Conservation (phyloP, 2,797 vertebrate genomes). For the Poeciliopsis gracilis region DNA sequence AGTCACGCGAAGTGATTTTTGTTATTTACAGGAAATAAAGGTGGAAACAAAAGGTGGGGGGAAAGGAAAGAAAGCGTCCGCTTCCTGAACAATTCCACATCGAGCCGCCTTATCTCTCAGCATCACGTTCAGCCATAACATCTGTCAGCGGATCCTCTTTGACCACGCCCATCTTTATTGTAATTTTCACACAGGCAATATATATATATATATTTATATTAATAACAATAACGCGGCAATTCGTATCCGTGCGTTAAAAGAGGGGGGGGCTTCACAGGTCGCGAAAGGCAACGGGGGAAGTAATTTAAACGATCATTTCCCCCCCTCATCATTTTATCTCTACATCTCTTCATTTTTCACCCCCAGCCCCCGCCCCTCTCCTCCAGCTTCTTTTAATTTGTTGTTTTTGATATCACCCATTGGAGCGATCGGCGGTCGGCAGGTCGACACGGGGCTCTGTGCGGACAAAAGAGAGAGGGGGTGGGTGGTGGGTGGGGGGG, state of each 20-base stretch:
- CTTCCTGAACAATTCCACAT: slow-evolving; percentile 72
- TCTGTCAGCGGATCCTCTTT: slow-evolving; percentile 73
- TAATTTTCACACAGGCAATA: slow-evolving; percentile 49
- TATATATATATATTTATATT: not conserved
- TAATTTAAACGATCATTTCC: not conserved
- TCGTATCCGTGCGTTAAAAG: slow-evolving; percentile 38
- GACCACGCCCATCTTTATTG: slow-evolving; percentile 84
- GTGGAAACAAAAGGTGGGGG: not conserved
- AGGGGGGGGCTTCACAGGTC: slow-evolving; percentile 24
- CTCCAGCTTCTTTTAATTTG: not conserved
- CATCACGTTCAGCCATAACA: slow-evolving; percentile 79
- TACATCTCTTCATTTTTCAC: too few relatives aligned
- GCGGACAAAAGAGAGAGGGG: slow-evolving; percentile 28
- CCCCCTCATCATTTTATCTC: not conserved
- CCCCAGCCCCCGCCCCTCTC: too few relatives aligned
- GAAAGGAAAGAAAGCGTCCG: slow-evolving; percentile 43
- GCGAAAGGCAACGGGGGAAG: slow-evolving; percentile 32
- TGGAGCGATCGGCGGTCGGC: slow-evolving; percentile 49
- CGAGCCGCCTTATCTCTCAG: slow-evolving; percentile 76
- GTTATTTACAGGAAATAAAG: slow-evolving; percentile 19
- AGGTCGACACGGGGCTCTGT: slow-evolving; percentile 51
- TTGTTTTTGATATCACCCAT: slow-evolving; percentile 23
- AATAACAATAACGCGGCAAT: slow-evolving; percentile 54
- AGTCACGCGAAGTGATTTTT: not conserved
- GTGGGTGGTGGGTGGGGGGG: slow-evolving; percentile 14